Evolutionary conservation across 1,140 invertebrate species (phyloP), one percentile per base, ranked within the genome.

Genomic region (Holcopasites calliopsidis): DNA sequence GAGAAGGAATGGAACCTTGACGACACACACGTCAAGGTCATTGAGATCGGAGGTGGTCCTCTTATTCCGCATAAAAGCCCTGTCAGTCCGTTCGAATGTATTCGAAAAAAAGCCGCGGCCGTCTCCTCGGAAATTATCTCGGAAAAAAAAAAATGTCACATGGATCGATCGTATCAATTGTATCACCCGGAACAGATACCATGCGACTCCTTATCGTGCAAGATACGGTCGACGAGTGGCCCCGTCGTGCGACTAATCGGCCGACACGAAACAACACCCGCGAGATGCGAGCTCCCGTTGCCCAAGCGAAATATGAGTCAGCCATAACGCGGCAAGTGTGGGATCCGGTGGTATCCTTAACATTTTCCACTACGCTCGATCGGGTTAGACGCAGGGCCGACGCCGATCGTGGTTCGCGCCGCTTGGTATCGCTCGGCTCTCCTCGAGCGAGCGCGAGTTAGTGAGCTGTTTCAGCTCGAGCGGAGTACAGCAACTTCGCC

Each of bases 381-480:
- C 47, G 61, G 72, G n/a, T n/a, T 68, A 75, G 64, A 47, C 38
- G 38, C 23, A 47, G 57, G 8, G 21, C 49, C 49, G 50, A 40
- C 38, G 42, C 31, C 71, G 61, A 38, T 42, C n/a, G 33, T 57
- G 47, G 16, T 28, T 60, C 64, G 44, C 55, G 79, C 77, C n/a
- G n/a, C n/a, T n/a, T n/a, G 55, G 21, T 80, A 62, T 62, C 42
- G 42, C 13, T 71, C 31, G 57, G 42, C 64, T 28, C 31, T 49
- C 23, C 23, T 23, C 68, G 35, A 61, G 38, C 50, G 40, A 38
- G 7, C 49, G 49, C 13, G 28, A 38, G 23, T 10, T n/a, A 52
- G 26, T 31, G 57, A 66, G 49, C 64, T 69, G 61, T 68, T 64
- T 50, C 75, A 64, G 62, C 61, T 75, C 33, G 55, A 47, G 38